Conservation (phyloP, 2,113 vertebrate species). For the Laterallus jamaicensis region DNA sequence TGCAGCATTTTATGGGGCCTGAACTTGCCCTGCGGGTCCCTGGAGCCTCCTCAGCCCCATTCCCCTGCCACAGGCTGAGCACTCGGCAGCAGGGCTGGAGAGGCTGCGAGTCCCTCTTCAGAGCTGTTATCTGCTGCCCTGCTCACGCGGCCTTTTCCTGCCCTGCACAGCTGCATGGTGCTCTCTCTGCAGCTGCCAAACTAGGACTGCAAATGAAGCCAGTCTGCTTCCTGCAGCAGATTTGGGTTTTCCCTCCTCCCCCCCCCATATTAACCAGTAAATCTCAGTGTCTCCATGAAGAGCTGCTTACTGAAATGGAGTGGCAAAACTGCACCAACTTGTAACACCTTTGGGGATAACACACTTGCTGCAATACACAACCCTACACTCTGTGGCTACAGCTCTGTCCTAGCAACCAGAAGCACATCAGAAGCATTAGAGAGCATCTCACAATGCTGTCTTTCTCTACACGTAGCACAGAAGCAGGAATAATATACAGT, state of each 20-base stretch:
- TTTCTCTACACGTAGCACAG: neutral
- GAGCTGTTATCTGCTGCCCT: slow-evolving; percentile 32
- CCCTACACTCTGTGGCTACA: neutral
- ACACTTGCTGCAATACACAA: neutral
- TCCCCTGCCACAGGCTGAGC: neutral
- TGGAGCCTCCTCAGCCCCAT: neutral
- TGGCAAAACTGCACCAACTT: neutral
- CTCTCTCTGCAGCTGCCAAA: slow-evolving; percentile 34
- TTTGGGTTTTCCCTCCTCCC: neutral
- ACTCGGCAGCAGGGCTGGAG: neutral
- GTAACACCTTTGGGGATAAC: neutral
- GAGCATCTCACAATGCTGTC: neutral
- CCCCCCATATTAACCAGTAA: slow-evolving; percentile 17
- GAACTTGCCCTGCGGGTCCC: neutral
- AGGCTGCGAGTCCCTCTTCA: neutral
- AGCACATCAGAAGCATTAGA: neutral
- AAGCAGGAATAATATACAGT: slow-evolving; percentile 18
- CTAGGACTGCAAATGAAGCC: slow-evolving; percentile 18
- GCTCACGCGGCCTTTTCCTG: slow-evolving; percentile 59
- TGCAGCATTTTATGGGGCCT: neutral
- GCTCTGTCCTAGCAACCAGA: neutral
- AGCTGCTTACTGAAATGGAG: neutral
- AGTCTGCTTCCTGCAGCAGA: slow-evolving; percentile 44
- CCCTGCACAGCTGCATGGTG: slow-evolving; percentile 35
- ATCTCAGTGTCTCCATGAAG: neutral